phyloP scores from a whole-genome alignment of 2,797 vertebrate genomes.

The Botia almorhae region DNA sequence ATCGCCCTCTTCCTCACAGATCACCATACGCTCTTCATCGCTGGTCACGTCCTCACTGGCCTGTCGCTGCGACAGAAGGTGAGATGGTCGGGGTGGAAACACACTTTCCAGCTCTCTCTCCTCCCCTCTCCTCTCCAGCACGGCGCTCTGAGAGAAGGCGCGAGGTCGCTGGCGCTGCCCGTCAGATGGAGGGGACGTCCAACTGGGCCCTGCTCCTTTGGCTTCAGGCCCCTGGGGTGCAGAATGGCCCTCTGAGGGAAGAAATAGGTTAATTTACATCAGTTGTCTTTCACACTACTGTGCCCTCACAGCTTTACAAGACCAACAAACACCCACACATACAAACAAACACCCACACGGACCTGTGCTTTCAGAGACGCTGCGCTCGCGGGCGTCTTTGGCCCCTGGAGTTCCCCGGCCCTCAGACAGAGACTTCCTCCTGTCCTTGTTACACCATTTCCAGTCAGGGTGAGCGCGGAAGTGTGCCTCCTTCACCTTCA shows the following conservation, averaged over 20 bases:
- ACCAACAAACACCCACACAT: conserved; percentile 46
- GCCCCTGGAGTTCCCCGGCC: conserved; percentile 78
- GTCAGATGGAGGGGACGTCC: conserved; percentile 70
- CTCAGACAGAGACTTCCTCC: conserved; percentile 89
- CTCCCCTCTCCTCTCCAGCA: conserved; percentile 82
- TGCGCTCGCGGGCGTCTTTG: conserved; percentile 86
- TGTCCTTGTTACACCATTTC: conserved; percentile 97
- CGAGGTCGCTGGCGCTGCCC: conserved; percentile 79
- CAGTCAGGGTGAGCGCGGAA: conserved; percentile 93
- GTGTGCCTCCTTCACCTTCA: conserved; percentile 91
- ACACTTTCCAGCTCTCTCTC: conserved; percentile 81
- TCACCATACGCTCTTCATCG: conserved; percentile 87
- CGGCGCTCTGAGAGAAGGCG: conserved; percentile 91
- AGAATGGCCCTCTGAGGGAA: conserved; percentile 74
- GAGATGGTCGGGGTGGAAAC: conserved; percentile 60
- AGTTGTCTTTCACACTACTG: conserved; percentile 20
- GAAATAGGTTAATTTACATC: conserved; percentile 21
- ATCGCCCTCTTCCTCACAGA: conserved; percentile 85
- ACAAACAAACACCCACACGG: conserved; percentile 44
- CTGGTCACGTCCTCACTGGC: conserved; percentile 81
- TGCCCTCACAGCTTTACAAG: background rate
- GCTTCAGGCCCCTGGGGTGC: conserved; percentile 78
- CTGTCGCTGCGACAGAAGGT: conserved; percentile 71
- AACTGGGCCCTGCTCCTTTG: conserved; percentile 69
- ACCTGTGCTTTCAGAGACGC: conserved; percentile 89